Percentiles rank a stretch among this genome's conserved stretches.
Conservation (phyloP, 2,888 invertebrate species). For the Dynastes maya region DNA sequence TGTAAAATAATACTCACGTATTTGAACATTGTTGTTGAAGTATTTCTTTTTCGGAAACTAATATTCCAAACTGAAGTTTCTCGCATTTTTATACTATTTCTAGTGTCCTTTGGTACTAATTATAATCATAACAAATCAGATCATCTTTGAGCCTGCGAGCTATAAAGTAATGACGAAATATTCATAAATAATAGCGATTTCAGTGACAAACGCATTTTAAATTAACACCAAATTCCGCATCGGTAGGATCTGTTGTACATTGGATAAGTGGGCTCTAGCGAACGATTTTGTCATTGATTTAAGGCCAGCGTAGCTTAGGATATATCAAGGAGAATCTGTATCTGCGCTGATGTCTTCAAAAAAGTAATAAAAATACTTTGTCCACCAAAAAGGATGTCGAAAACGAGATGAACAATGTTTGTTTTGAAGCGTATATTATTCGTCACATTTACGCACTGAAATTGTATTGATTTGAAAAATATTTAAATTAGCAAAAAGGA, state of each 20-base stretch:
- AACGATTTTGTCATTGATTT: slow-evolving; percentile 7
- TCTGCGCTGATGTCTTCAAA: slow-evolving; percentile 4
- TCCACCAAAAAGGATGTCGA: slow-evolving; percentile 14
- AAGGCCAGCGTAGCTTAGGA: neutral
- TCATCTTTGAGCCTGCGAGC: slow-evolving; percentile 1
- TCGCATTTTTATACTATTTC: slow-evolving; percentile 34
- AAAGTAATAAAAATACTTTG: slow-evolving; percentile 1
- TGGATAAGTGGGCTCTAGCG: neutral
- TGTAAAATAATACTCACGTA: slow-evolving; percentile 26
- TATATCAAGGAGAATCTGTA: slow-evolving; percentile 14
- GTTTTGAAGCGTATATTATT: neutral
- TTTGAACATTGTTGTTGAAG: slow-evolving; percentile 36
- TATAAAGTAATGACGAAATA: slow-evolving; percentile 13
- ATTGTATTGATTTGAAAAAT: slow-evolving; percentile 26
- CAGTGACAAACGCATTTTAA: slow-evolving; percentile 38
- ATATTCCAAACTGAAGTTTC: neutral
- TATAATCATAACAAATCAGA: slow-evolving; percentile 13
- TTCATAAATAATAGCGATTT: slow-evolving; percentile 32
- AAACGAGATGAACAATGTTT: neutral
- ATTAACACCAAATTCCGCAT: slow-evolving; percentile 25
- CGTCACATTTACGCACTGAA: slow-evolving; percentile 9
- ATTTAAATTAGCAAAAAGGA: slow-evolving; percentile 9
- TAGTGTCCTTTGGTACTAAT: slow-evolving; percentile 5
- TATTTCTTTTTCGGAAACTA: slow-evolving; percentile 36
- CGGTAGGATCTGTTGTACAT: slow-evolving; percentile 8